phyloP scores from a whole-genome alignment of 1,140 invertebrate genomes.

The Drosophila lacertosa region DNA sequence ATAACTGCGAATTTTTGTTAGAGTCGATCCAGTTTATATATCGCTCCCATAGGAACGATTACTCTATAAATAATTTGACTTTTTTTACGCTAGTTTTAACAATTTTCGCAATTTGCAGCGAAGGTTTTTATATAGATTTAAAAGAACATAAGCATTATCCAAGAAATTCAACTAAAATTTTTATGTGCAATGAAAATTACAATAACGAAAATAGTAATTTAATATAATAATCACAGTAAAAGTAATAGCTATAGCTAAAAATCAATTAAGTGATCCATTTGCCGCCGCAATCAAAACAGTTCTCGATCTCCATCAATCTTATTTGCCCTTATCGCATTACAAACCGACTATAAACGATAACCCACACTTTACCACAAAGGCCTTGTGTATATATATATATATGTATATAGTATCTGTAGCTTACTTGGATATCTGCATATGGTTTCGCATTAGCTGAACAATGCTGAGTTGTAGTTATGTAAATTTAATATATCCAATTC shows the following conservation, averaged over 20 bases:
- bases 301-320: not conserved
- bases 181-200: not conserved
- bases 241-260: not conserved
- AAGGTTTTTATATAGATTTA: too few relatives aligned
- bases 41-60: too few relatives aligned
- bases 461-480: not conserved
- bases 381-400: not conserved
- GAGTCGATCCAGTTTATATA: too few relatives aligned
- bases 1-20: too few relatives aligned
- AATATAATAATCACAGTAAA: not conserved
- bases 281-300: not conserved
- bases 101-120: too few relatives aligned
- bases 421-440: slow-evolving; percentile 2
- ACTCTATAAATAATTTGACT: too few relatives aligned
- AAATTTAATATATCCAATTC: slow-evolving; percentile 15
- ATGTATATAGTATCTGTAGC: not conserved
- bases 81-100: too few relatives aligned
- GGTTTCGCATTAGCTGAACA: not conserved
- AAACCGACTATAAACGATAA: not conserved
- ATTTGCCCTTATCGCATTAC: not conserved
- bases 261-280: too few relatives aligned
- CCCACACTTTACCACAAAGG: not conserved
- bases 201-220: not conserved
- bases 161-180: too few relatives aligned
- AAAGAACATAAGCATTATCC: too few relatives aligned